phyloP scores from a whole-genome alignment of 1,140 invertebrate species.

The Polypedilum pembai region DNA sequence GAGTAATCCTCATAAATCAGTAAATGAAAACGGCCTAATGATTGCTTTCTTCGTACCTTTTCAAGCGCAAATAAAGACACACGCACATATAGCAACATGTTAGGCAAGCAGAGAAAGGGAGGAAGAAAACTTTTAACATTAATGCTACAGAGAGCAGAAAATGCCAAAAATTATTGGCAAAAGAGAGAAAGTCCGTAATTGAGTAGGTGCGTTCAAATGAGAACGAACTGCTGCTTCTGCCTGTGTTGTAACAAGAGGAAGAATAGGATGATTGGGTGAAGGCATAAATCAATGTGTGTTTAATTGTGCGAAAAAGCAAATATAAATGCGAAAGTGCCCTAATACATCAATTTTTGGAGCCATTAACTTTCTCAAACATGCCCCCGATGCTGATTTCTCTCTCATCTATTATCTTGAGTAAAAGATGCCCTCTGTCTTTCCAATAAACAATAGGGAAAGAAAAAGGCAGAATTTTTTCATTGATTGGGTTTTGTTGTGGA shows the following conservation, averaged over 20 bases:
- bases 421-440: too few relatives aligned
- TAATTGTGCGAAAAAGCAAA: conserved; percentile 27
- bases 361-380: conserved; percentile 28
- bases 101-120: not conserved
- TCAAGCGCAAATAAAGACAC: conserved; percentile 11
- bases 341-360: conserved; percentile 27
- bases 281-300: conserved; percentile 28
- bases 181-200: not conserved
- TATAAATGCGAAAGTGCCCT: conserved; percentile 19
- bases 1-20: conserved; percentile 4
- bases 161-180: not conserved
- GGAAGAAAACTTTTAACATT: not conserved
- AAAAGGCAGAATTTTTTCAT: too few relatives aligned
- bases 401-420: too few relatives aligned
- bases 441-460: too few relatives aligned
- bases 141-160: conserved; percentile 1
- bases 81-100: conserved; percentile 1
- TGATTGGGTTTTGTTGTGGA: too few relatives aligned
- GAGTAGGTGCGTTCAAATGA: conserved; percentile 6
- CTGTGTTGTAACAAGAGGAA: not conserved
- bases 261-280: not conserved
- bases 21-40: conserved; percentile 5
- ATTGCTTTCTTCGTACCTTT: conserved; percentile 17
- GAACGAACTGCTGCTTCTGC: not conserved
- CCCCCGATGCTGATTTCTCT: not conserved